A percentile compares a stretch with the other conserved stretches of the same genome.
Evolutionary conservation across 2,113 vertebrate species (phyloP).

Genomic region (Myxocyprinus asiaticus): DNA sequence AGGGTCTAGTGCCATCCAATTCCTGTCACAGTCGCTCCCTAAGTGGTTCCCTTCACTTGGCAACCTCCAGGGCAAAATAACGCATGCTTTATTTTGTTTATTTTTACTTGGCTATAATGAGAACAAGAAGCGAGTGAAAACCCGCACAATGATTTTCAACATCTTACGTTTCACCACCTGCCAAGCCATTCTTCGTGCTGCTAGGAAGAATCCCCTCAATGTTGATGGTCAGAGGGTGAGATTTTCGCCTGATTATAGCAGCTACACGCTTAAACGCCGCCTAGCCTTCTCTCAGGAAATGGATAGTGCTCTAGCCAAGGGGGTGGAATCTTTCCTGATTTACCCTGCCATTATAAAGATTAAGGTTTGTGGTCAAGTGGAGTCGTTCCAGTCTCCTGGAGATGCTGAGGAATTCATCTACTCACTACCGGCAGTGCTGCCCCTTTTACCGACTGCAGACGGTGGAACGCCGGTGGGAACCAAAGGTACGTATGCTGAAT

Average conservation of each 20-base stretch:
- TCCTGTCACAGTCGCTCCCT: not conserved
- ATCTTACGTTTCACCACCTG: not conserved
- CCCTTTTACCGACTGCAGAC: not conserved
- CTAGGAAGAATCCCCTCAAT: not conserved
- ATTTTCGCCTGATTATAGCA: slow-evolving; percentile 3
- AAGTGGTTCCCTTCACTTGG: slow-evolving; percentile 18
- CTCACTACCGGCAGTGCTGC: not conserved
- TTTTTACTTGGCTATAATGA: no score
- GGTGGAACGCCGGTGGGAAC: not conserved
- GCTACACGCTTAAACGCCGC: not conserved
- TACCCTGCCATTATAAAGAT: not conserved
- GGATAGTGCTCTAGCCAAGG: not conserved
- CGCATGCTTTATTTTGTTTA: no score
- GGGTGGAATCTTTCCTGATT: not conserved
- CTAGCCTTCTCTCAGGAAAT: not conserved
- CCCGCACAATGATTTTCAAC: slow-evolving; percentile 19
- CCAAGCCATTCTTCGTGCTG: not conserved
- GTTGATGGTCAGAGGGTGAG: not conserved
- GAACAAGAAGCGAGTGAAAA: not conserved
- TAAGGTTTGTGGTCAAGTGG: not conserved
- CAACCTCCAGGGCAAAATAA: not conserved
- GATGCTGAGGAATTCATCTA: not conserved
- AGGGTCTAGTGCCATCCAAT: slow-evolving; percentile 22
- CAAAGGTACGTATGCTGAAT: not conserved
- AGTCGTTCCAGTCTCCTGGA: not conserved